Conservation (phyloP, 1,140 invertebrate species). For the Pogonomyrmex barbatus region DNA sequence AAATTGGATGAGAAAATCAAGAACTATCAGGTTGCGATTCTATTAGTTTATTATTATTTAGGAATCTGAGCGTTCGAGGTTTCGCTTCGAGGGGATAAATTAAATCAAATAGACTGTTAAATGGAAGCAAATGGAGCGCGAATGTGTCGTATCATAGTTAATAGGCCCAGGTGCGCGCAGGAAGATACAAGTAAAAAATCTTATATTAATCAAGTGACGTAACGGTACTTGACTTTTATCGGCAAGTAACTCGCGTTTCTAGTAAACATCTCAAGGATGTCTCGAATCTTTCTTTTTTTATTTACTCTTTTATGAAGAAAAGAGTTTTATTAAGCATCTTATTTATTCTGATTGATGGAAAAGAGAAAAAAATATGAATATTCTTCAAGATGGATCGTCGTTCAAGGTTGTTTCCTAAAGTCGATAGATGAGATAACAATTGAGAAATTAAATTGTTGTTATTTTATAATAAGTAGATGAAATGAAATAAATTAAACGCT, state of each 20-base stretch:
- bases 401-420: neutral
- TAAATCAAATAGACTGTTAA: slow-evolving; percentile 11
- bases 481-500: neutral
- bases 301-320: neutral
- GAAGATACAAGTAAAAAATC: neutral
- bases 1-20: slow-evolving; percentile 86
- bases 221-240: slow-evolving; percentile 20
- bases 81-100: neutral
- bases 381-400: neutral
- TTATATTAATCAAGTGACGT: neutral
- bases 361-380: neutral
- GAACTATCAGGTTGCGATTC: slow-evolving; percentile 82
- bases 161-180: neutral
- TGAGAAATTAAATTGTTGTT: neutral
- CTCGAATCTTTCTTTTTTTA: neutral
- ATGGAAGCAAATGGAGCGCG: slow-evolving; percentile 11
- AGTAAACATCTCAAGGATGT: slow-evolving; percentile 4
- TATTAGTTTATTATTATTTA: slow-evolving; percentile 53
- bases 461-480: neutral
- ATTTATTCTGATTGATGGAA: neutral
- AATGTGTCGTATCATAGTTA: slow-evolving; percentile 25
- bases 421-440: neutral
- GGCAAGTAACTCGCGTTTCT: neutral
- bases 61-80: neutral
- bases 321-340: neutral